A percentile compares a stretch with the other conserved stretches of the same genome.
These are phyloP conservation scores for Nowickia ferox DNA, from an alignment of 2,888 invertebrate genomes.

Conservation along the genomic window DNA sequence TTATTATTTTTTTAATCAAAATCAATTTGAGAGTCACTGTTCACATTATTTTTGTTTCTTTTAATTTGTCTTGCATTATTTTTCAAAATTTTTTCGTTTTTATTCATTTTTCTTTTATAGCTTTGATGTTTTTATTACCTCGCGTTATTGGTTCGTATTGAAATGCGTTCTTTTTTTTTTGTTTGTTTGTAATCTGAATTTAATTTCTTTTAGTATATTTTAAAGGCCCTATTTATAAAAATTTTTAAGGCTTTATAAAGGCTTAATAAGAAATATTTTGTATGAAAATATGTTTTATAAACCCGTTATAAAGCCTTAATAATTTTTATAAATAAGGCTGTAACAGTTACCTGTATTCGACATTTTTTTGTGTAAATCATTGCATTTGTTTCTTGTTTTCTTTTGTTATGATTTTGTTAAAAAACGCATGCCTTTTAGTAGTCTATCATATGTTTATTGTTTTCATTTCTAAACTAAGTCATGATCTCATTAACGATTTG, in stretches of 20 bases:
- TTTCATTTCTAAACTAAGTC: not conserved
- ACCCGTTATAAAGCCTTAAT: too few species aligned
- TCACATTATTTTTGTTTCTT: slow-evolving; percentile 61
- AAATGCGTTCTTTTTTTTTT: slow-evolving; percentile 63
- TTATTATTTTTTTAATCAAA: slow-evolving; percentile 39
- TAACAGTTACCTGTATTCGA: slow-evolving; percentile 14
- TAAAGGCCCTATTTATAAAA: too few species aligned
- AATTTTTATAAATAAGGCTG: too few species aligned
- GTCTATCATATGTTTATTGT: slow-evolving; percentile 14
- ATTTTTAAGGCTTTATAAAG: too few species aligned
- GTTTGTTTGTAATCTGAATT: slow-evolving; percentile 51
- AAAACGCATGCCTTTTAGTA: slow-evolving; percentile 50
- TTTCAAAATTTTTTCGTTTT: slow-evolving; percentile 67
- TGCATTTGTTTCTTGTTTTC: slow-evolving; percentile 41
- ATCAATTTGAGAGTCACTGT: slow-evolving; percentile 38
- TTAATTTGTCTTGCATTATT: slow-evolving; percentile 70
- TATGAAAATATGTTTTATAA: too few species aligned
- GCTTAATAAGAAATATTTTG: too few species aligned
- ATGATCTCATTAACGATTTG: slow-evolving; percentile 17
- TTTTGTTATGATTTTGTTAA: slow-evolving; percentile 7
- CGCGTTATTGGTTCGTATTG: slow-evolving; percentile 82
- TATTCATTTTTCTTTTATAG: slow-evolving; percentile 78
- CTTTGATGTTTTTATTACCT: slow-evolving; percentile 82
- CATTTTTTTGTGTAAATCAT: slow-evolving; percentile 39
- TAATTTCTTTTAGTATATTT: slow-evolving; percentile 3